Conservation (phyloP, 1,140 invertebrate genomes). For the Hyles euphorbiae region DNA sequence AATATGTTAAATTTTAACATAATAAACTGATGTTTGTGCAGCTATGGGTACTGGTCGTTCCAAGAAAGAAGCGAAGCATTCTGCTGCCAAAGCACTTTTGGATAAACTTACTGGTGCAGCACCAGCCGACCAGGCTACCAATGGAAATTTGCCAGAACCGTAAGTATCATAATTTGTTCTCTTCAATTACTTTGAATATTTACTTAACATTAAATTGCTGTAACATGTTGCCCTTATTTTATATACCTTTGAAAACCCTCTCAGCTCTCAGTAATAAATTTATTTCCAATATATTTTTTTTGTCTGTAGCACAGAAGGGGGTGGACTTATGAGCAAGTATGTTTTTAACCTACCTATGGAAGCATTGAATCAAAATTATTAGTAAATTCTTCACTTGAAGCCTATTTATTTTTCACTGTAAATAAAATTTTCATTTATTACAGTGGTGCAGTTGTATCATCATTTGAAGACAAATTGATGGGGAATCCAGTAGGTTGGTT, state of each 20-base stretch:
- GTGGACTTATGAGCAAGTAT: not conserved
- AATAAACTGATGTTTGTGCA: conserved; percentile 30
- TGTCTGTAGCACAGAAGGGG: not conserved
- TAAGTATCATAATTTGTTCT: conserved; percentile 29
- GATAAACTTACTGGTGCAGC: conserved; percentile 79
- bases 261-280: too few relatives aligned
- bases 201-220: not conserved
- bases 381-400: too few relatives aligned
- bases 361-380: too few relatives aligned
- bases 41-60: conserved; percentile 94
- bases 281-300: too few relatives aligned
- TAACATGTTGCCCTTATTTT: not conserved
- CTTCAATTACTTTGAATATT: conserved; percentile 6
- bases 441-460: conserved; percentile 56
- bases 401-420: too few relatives aligned
- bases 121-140: conserved; percentile 61
- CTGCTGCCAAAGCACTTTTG: conserved; percentile 91
- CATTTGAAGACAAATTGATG: conserved; percentile 81
- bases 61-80: conserved; percentile 98
- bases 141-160: conserved; percentile 67
- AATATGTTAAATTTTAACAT: conserved; percentile 11
- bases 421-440: conserved; percentile 12
- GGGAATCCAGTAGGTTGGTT: conserved; percentile 97
- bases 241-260: not conserved
- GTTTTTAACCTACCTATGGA: conserved; percentile 9